A percentile compares a stretch with the other conserved stretches of the same genome.
phyloP scores from a whole-genome alignment of 2,888 invertebrate species.

The Spilosoma lubricipeda region DNA sequence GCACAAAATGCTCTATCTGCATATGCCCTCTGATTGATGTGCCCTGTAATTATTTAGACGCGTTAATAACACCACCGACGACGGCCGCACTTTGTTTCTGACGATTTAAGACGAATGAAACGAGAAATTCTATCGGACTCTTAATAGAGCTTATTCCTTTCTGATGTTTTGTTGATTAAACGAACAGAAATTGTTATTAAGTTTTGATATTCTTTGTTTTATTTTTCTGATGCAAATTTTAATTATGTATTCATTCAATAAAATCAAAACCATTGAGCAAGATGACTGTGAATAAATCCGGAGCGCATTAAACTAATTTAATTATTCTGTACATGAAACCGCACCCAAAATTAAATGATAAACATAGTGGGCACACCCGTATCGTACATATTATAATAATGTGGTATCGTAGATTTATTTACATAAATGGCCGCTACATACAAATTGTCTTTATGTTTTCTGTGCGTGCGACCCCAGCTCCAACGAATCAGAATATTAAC shows the following conservation, averaged over 20 bases:
- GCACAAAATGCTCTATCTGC: conserved; percentile 85
- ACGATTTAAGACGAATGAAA: conserved; percentile 86
- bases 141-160: conserved; percentile 82
- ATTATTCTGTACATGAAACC: conserved; percentile 67
- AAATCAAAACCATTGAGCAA: conserved; percentile 32
- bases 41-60: conserved; percentile 86
- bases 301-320: conserved; percentile 60
- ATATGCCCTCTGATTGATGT: conserved; percentile 85
- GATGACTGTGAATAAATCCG: conserved; percentile 50
- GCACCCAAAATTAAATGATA: conserved; percentile 76
- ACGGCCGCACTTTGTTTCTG: conserved; percentile 84
- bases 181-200: conserved; percentile 73
- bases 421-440: conserved; percentile 83
- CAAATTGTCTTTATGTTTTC: conserved; percentile 85
- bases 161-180: conserved; percentile 85
- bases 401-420: conserved; percentile 83
- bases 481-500: conserved; percentile 84
- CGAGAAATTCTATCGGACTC: conserved; percentile 84
- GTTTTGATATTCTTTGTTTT: conserved; percentile 57
- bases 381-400: conserved; percentile 74
- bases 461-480: conserved; percentile 83
- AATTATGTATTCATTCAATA: conserved; percentile 51
- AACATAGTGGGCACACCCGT: conserved; percentile 76
- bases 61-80: conserved; percentile 85
- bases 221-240: conserved; percentile 67